phyloP scores from a whole-genome alignment of 2,797 vertebrate species.

The Lutjanus campechanus region DNA sequence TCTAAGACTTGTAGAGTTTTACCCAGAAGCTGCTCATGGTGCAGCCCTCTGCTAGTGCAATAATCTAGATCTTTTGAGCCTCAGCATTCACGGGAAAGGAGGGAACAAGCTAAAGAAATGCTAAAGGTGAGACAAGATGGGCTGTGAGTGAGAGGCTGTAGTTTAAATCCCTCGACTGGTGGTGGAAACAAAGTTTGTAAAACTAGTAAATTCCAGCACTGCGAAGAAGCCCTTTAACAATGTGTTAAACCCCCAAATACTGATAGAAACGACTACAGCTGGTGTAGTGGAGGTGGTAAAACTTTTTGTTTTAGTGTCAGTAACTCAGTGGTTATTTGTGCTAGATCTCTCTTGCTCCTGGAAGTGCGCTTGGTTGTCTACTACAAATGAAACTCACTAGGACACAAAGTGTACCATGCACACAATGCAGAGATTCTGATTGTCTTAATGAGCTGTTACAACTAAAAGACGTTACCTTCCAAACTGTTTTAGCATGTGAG shows the following conservation, averaged over 20 bases:
- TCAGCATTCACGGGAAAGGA: conserved; percentile 6
- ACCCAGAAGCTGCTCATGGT: conserved; percentile 47
- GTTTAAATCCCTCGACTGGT: conserved; percentile 24
- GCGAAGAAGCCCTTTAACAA: not conserved
- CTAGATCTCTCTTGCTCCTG: no score
- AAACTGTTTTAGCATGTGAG: no score
- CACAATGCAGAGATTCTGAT: no score
- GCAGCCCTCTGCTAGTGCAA: conserved; percentile 29
- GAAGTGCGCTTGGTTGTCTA: no score
- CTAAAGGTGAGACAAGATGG: conserved; percentile 30
- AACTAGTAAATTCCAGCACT: not conserved
- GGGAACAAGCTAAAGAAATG: not conserved
- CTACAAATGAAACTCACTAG: no score
- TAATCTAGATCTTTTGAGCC: conserved; percentile 35
- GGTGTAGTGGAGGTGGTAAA: no score
- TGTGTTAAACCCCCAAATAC: not conserved
- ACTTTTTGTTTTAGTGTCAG: no score
- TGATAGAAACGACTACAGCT: not conserved
- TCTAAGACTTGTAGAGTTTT: conserved; percentile 46
- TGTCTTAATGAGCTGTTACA: no score
- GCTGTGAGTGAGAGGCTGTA: conserved; percentile 22
- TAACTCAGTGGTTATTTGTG: no score
- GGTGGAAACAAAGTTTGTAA: conserved; percentile 23
- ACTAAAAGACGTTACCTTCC: no score
- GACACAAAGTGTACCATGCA: no score